Conservation (phyloP, 2,113 vertebrate species). For the Trematomus loennbergii region DNA sequence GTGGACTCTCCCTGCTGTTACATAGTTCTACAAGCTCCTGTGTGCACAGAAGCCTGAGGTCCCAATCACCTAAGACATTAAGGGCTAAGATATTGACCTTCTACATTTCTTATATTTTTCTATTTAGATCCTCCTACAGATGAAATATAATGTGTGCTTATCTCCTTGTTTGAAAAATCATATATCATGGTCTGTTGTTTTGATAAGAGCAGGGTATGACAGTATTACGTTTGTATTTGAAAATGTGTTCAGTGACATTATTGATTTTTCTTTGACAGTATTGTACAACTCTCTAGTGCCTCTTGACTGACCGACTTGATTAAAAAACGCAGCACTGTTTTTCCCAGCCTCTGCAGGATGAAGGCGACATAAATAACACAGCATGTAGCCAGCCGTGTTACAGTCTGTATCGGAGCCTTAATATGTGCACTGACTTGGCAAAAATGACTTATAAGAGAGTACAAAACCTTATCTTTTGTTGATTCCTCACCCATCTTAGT, state of each 20-base stretch:
- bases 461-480: background rate
- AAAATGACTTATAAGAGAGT: constrained; percentile 4
- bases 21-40: constrained; percentile 10
- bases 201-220: constrained; percentile 34
- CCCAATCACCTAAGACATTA: constrained; percentile 2
- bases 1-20: constrained; percentile 38
- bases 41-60: background rate
- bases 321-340: constrained; percentile 19
- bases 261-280: constrained; percentile 34
- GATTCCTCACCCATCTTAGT: background rate
- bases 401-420: background rate
- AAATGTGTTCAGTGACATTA: constrained; percentile 29
- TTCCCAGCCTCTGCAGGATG: background rate
- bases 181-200: constrained; percentile 23
- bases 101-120: constrained; percentile 41
- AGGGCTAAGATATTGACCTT: constrained; percentile 18
- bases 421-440: constrained; percentile 33
- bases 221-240: constrained; percentile 23
- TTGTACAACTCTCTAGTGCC: constrained; percentile 12
- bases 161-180: constrained; percentile 16
- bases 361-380: constrained; percentile 26
- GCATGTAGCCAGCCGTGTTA: constrained; percentile 12
- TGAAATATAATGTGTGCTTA: constrained; percentile 17
- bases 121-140: constrained; percentile 20
- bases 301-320: constrained; percentile 42